These are phyloP conservation scores for Drosophila funebris DNA, from an alignment of 1,140 invertebrate species.

Conservation along the genomic window DNA sequence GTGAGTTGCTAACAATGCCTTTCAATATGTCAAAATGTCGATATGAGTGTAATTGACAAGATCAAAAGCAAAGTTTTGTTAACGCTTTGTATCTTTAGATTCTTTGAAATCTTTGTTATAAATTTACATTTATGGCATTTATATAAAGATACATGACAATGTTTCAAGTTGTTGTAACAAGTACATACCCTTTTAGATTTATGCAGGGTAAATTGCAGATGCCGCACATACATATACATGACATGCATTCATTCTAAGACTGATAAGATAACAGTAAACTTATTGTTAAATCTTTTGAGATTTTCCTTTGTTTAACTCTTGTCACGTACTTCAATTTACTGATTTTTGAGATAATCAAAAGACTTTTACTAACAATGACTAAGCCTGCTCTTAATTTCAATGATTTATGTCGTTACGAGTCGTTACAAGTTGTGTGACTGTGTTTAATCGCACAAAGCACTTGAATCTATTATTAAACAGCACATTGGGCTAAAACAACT, in stretches of 20 bases:
- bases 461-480: neutral
- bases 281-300: neutral
- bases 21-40: neutral
- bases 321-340: constrained; percentile 1
- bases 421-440: neutral
- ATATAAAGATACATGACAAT: neutral
- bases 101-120: neutral
- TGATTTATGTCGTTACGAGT: neutral
- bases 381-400: neutral
- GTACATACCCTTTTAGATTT: too few species aligned
- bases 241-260: neutral
- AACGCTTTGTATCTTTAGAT: neutral
- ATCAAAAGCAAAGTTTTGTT: neutral
- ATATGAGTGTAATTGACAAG: neutral
- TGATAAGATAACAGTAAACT: neutral
- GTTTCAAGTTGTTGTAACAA: too few species aligned
- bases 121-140: neutral
- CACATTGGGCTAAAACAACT: neutral
- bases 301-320: neutral
- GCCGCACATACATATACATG: too few species aligned
- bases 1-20: neutral
- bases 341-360: neutral
- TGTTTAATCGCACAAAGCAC: neutral
- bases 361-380: neutral
- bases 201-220: too few species aligned